These are phyloP conservation scores for Callionymus lyra DNA, from an alignment of 2,113 vertebrate genomes.

Conservation along the genomic window DNA sequence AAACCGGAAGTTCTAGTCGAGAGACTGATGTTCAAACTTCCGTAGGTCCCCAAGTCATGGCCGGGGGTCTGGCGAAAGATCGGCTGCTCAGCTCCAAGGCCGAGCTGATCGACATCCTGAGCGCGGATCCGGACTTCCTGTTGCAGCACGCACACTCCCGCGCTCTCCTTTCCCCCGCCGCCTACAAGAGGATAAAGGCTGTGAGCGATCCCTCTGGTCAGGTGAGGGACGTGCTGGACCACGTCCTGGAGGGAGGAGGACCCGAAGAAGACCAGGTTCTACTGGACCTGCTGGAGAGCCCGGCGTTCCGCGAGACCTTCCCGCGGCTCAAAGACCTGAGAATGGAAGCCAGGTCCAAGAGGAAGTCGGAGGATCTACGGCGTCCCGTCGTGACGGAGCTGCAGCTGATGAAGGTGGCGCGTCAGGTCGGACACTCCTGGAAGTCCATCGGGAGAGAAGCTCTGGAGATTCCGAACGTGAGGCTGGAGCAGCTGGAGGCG, in stretches of 20 bases:
- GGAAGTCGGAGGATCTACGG: too few relatives aligned
- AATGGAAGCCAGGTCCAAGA: too few relatives aligned
- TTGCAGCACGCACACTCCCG: conserved; percentile 58
- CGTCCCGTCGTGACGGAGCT: conserved; percentile 46
- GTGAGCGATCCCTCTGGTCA: conserved; percentile 33
- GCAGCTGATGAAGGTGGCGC: conserved; percentile 62
- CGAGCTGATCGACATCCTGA: conserved; percentile 50
- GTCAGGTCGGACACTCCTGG: conserved; percentile 49
- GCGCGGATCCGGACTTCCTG: conserved; percentile 52
- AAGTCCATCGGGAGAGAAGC: conserved; percentile 52
- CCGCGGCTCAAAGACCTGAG: conserved; percentile 45
- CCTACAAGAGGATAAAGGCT: conserved; percentile 54
- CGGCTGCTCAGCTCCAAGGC: conserved; percentile 34
- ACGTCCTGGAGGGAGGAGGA: conserved; percentile 49
- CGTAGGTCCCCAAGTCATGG: too few relatives aligned
- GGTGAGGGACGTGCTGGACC: conserved; percentile 60
- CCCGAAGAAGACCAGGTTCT: conserved; percentile 22
- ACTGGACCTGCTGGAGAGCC: conserved; percentile 40
- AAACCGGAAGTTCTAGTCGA: too few relatives aligned
- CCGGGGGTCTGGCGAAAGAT: too few relatives aligned
- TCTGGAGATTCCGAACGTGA: conserved; percentile 40
- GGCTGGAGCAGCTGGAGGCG: conserved; percentile 61
- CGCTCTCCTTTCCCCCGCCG: conserved; percentile 32
- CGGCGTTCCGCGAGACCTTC: conserved; percentile 47
- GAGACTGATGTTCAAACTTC: too few relatives aligned